A percentile compares a stretch with the other conserved stretches of the same genome.
Conservation (phyloP, 2,888 invertebrate genomes). For the Drosophila helvetica region DNA sequence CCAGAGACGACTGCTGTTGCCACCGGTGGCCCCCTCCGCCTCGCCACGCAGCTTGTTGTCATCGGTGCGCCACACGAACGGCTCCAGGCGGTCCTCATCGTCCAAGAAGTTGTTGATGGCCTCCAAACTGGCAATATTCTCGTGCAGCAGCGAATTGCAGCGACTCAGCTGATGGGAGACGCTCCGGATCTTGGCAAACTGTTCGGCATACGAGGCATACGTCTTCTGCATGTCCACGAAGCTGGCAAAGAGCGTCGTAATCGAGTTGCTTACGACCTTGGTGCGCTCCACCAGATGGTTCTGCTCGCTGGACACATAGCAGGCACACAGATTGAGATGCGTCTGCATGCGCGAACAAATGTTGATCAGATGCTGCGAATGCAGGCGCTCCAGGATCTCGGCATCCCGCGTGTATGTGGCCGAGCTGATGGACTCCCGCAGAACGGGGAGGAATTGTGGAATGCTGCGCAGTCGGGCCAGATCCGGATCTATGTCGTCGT, state of each 20-base stretch:
- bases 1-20: conserved; percentile 63
- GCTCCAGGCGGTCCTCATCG: conserved; percentile 92
- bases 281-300: conserved; percentile 89
- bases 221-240: conserved; percentile 92
- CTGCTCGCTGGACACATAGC: conserved; percentile 92
- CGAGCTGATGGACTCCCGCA: conserved; percentile 94
- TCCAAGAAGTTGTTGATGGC: conserved; percentile 93
- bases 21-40: conserved; percentile 74
- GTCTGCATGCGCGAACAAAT: conserved; percentile 93
- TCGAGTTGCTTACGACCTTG: conserved; percentile 89
- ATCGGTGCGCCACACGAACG: conserved; percentile 95
- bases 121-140: conserved; percentile 93
- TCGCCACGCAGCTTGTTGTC: conserved; percentile 77
- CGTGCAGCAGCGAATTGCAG: conserved; percentile 92
- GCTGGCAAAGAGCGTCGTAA: conserved; percentile 88
- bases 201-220: conserved; percentile 93
- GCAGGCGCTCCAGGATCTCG: conserved; percentile 90
- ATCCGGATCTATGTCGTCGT: conserved; percentile 88
- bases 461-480: conserved; percentile 87
- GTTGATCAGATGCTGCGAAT: conserved; percentile 87
- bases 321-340: conserved; percentile 92
- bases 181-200: conserved; percentile 92
- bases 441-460: conserved; percentile 96
- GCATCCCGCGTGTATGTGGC: conserved; percentile 90
- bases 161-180: conserved; percentile 92